A percentile compares a stretch with the other conserved stretches of the same genome.
Evolutionary conservation across 2,797 vertebrate species (phyloP).

Genomic region (Sebastes matsubarae): DNA sequence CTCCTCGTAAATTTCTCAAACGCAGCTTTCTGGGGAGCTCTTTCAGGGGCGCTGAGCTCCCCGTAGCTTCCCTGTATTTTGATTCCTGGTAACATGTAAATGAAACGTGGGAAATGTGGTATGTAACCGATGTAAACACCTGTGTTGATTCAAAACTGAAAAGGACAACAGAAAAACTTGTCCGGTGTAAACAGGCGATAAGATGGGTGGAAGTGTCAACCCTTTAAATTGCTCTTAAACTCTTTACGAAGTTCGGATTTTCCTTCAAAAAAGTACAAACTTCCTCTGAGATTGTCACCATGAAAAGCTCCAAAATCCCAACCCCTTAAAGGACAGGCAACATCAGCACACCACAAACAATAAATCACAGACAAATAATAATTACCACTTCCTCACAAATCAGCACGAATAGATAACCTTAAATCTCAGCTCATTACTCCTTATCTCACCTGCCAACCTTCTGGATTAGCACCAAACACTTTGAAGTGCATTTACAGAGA

Average conservation of each 20-base stretch:
- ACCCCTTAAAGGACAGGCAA: neutral
- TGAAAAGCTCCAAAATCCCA: neutral
- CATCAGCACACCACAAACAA: constrained; percentile 27
- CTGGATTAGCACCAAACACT: constrained; percentile 43
- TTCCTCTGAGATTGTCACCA: neutral
- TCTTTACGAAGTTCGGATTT: neutral
- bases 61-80: no score
- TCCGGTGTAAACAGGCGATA: no score
- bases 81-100: no score
- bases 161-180: no score
- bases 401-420: constrained; percentile 46
- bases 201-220: neutral
- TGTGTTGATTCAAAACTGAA: no score
- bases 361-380: constrained; percentile 59
- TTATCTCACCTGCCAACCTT: constrained; percentile 52
- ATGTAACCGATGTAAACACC: no score
- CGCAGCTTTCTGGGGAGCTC: no score
- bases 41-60: no score
- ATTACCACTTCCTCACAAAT: constrained; percentile 46
- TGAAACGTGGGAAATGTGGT: no score
- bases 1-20: no score
- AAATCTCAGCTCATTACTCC: constrained; percentile 57
- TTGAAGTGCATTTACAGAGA: constrained; percentile 30
- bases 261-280: neutral
- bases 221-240: neutral